Base-by-base conservation (phyloP, 2,113 vertebrate genomes). In the Perca flavescens region DNA sequence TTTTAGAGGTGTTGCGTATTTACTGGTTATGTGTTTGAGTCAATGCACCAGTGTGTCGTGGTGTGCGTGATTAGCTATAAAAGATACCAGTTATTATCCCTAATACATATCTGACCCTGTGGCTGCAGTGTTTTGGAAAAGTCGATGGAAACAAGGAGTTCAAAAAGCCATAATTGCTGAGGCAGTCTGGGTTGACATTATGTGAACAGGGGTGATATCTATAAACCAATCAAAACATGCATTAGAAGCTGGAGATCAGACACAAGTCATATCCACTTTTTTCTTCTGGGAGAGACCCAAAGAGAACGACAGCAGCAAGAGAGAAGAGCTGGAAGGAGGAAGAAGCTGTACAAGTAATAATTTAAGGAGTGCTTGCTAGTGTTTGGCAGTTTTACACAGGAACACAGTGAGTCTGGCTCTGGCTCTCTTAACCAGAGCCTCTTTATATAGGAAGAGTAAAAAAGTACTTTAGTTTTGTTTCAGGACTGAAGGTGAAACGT, bases 231-330 rank as follows among this genome's bases (percentile, higher is more conserved):
- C 53, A 67, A 70, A 84, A 73, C 40, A 70, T 12, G 57, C 61
- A 72, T 57, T 62, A 86, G 57, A 85, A 53, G 73, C 57, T 83
- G 54, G 54, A 76, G 71, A 77, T 87, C 73, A 86, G 83, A 76
- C 83, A 77, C 63, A 46, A 78, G 87, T 72, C 75, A 72, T 67
- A 69, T 75, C 77, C 75, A 66, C 49, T 70, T 83, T 84, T 43
- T 70, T 87, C 61, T 80, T 90, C 79, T 57, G 58, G 25, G 65
- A 47, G 77, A 75, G 73, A 57, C 49, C 28, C 54, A 4, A 31
- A 58, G 47, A 69, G 64, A 15, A 52, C 14, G 46, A 73, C 12
- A 54, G 34, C 57, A 15, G 64, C n/a, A 21, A 65, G 36, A 67
- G 49, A 83, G 22, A 54, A 1, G 54, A 60, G 54, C 66, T 3